Evolutionary conservation across 2,888 invertebrate genomes (phyloP).

Genomic region (Luperina testacea): DNA sequence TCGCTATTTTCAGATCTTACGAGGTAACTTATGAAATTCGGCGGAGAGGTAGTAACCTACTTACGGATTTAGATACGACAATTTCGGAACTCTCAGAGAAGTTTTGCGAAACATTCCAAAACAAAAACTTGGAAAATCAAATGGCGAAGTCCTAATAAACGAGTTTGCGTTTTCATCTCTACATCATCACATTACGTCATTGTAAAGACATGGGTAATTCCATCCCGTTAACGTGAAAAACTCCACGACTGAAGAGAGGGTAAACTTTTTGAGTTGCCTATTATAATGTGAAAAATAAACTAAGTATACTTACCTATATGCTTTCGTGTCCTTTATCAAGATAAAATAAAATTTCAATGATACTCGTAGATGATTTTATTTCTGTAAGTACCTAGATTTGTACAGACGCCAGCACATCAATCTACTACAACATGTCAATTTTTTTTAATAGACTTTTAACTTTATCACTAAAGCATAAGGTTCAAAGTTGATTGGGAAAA

Average conservation of each 20-base stretch:
- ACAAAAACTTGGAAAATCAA: constrained; percentile 42
- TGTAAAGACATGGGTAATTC: neutral
- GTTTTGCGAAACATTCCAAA: constrained; percentile 34
- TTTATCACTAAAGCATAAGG: too few relatives aligned
- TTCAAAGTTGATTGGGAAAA: too few relatives aligned
- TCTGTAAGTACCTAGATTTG: neutral
- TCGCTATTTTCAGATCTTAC: constrained; percentile 39
- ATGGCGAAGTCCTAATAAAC: constrained; percentile 32
- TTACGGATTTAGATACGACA: constrained; percentile 45
- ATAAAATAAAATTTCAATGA: neutral
- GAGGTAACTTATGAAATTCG: constrained; percentile 35
- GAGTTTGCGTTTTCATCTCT: constrained; percentile 2
- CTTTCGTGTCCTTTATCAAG: neutral
- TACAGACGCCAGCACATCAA: too few relatives aligned
- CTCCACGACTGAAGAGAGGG: too few relatives aligned
- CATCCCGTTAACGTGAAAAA: neutral
- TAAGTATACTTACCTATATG: neutral
- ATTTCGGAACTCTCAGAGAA: constrained; percentile 20
- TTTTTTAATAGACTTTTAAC: too few relatives aligned
- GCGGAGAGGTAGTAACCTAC: constrained; percentile 30
- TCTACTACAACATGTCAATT: too few relatives aligned
- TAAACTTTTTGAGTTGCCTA: neutral
- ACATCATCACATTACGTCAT: constrained; percentile 16
- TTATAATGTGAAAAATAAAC: constrained; percentile 1
- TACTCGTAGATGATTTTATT: neutral